Evolutionary conservation across 2,113 vertebrate species (phyloP).

Genomic region (Conger conger): DNA sequence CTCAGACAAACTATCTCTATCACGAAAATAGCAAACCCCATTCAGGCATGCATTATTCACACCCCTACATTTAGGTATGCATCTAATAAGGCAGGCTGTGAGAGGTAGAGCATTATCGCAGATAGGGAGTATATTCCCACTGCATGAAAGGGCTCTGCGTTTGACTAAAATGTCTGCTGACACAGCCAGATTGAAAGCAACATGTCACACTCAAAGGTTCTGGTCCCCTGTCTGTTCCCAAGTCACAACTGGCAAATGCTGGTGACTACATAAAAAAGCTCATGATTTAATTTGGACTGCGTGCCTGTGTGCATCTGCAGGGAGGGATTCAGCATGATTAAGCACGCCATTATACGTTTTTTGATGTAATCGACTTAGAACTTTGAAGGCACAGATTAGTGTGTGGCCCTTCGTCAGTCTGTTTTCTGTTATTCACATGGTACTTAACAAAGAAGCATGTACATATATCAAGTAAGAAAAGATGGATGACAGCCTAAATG

Average conservation of each 20-base stretch:
- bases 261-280: conserved; percentile 47
- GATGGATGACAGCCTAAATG: background rate
- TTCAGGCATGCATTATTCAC: background rate
- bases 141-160: conserved; percentile 32
- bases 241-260: background rate
- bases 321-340: conserved; percentile 36
- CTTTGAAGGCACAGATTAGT: conserved; percentile 27
- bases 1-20: background rate
- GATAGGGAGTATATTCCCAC: conserved; percentile 20
- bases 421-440: conserved; percentile 14
- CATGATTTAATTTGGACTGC: conserved; percentile 44
- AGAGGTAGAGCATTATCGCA: conserved; percentile 1
- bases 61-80: background rate
- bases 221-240: background rate
- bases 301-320: conserved; percentile 38
- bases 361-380: conserved; percentile 15
- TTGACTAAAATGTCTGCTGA: conserved; percentile 46
- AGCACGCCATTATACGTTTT: conserved; percentile 24
- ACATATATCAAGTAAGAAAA: background rate
- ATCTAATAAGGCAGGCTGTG: background rate
- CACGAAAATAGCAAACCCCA: background rate
- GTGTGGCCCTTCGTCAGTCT: conserved; percentile 15
- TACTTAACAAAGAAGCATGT: conserved; percentile 12
- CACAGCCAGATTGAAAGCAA: background rate
- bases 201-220: background rate